Percentiles rank a stretch among this genome's conserved stretches.
Conservation (phyloP, 1,140 invertebrate genomes). For the Panulirus ornatus region DNA sequence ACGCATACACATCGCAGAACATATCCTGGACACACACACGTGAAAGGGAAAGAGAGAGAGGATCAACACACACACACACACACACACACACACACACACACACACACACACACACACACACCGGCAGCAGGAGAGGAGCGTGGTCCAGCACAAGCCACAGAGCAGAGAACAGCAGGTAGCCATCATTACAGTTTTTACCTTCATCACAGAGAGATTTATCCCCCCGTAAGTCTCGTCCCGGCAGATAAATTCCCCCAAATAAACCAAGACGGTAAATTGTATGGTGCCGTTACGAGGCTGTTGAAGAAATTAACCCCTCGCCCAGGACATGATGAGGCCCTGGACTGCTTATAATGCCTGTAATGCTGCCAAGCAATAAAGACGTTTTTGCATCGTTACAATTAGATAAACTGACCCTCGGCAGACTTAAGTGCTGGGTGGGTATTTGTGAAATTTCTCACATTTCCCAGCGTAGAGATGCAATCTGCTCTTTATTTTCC, state of each 20-base stretch:
- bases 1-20: too few species aligned
- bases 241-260: slow-evolving; percentile 19
- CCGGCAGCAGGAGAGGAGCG: background rate
- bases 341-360: background rate
- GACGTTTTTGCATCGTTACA: slow-evolving; percentile 12
- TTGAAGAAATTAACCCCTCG: background rate
- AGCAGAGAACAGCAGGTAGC: background rate
- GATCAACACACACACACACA: background rate
- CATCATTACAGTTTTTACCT: slow-evolving; percentile 21
- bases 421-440: slow-evolving; percentile 31
- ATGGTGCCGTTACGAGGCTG: slow-evolving; percentile 35
- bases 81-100: background rate
- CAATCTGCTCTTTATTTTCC: background rate
- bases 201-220: slow-evolving; percentile 22
- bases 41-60: too few species aligned
- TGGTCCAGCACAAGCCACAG: background rate
- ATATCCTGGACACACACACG: too few species aligned
- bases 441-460: slow-evolving; percentile 31
- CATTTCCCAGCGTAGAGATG: slow-evolving; percentile 14
- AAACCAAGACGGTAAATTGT: slow-evolving; percentile 24
- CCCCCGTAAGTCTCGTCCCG: background rate
- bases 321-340: background rate
- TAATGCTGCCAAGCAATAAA: slow-evolving; percentile 1
- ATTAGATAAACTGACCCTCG: slow-evolving; percentile 19
- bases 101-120: background rate